These are phyloP conservation scores for Cherax destructor DNA, from an alignment of 1,140 invertebrate genomes.

Conservation along the genomic window DNA sequence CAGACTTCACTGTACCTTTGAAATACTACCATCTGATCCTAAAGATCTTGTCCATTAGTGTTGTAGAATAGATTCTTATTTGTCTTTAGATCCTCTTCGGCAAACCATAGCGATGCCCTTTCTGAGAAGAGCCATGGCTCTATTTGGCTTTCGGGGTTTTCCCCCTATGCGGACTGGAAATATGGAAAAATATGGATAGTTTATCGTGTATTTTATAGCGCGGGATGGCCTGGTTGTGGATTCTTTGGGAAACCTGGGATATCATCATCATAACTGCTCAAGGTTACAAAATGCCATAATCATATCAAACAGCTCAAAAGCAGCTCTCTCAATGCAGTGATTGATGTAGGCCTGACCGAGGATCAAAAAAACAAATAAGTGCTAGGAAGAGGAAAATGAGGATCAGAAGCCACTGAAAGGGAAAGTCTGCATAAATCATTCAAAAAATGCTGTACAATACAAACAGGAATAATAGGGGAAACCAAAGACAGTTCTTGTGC, in stretches of 20 bases:
- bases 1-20: slow-evolving; percentile 61
- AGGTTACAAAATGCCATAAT: slow-evolving; percentile 13
- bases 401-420: slow-evolving; percentile 44
- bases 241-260: neutral
- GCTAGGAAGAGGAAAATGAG: slow-evolving; percentile 23
- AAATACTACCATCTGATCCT: slow-evolving; percentile 59
- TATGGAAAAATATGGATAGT: slow-evolving; percentile 61
- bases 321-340: slow-evolving; percentile 23
- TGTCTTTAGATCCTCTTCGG: slow-evolving; percentile 67
- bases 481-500: slow-evolving; percentile 32
- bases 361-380: slow-evolving; percentile 40
- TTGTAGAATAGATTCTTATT: slow-evolving; percentile 68
- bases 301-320: slow-evolving; percentile 5
- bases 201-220: slow-evolving; percentile 27
- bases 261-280: slow-evolving; percentile 7
- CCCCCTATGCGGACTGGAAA: slow-evolving; percentile 64
- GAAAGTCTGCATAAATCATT: slow-evolving; percentile 36
- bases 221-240: slow-evolving; percentile 1
- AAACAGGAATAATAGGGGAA: slow-evolving; percentile 24
- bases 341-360: slow-evolving; percentile 21
- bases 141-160: slow-evolving; percentile 62
- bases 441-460: slow-evolving; percentile 25
- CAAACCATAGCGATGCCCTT: slow-evolving; percentile 62
- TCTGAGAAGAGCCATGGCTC: slow-evolving; percentile 64
- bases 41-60: slow-evolving; percentile 62